A percentile compares a stretch with the other conserved stretches of the same genome.
Conservation (phyloP, 2,888 invertebrate species). For the Ischnus inquisitorius region DNA sequence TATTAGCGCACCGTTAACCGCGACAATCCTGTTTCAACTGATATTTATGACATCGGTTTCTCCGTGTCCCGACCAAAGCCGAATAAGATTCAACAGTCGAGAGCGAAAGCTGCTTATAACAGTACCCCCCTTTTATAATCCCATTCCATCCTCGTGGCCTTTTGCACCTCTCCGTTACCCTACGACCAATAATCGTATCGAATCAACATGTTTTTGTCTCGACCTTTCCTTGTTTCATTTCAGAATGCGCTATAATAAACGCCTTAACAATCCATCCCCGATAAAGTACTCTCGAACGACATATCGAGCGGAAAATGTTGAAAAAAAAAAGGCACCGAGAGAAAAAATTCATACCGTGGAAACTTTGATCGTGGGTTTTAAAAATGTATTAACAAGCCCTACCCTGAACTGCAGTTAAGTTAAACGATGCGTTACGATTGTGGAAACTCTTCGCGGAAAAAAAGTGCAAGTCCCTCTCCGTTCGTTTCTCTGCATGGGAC, state of each 20-base stretch:
- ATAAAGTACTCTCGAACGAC: not conserved
- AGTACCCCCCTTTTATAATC: constrained; percentile 11
- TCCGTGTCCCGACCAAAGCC: constrained; percentile 38
- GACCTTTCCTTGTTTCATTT: not conserved
- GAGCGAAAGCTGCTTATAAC: constrained; percentile 15
- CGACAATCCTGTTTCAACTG: constrained; percentile 60
- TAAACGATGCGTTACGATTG: constrained; percentile 4
- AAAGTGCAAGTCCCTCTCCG: not conserved
- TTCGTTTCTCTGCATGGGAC: constrained; percentile 1
- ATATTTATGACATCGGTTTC: constrained; percentile 65
- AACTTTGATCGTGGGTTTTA: constrained; percentile 1
- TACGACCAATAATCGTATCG: constrained; percentile 40
- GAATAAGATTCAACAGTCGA: constrained; percentile 44
- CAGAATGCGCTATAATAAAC: too few species aligned
- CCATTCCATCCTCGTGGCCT: constrained; percentile 7
- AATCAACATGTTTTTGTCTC: constrained; percentile 32
- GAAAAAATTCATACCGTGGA: not conserved
- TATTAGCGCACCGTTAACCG: constrained; percentile 59
- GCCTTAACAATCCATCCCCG: too few species aligned
- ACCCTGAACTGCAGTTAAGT: constrained; percentile 18
- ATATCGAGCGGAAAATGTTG: not conserved
- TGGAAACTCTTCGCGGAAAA: constrained; percentile 14
- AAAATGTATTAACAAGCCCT: constrained; percentile 31
- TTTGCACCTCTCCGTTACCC: not conserved
- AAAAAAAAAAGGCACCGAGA: not conserved